Conservation (phyloP, 30 jellyfish, hydroid and myxozoan genomes). For the Cassiopea xamachana region DNA sequence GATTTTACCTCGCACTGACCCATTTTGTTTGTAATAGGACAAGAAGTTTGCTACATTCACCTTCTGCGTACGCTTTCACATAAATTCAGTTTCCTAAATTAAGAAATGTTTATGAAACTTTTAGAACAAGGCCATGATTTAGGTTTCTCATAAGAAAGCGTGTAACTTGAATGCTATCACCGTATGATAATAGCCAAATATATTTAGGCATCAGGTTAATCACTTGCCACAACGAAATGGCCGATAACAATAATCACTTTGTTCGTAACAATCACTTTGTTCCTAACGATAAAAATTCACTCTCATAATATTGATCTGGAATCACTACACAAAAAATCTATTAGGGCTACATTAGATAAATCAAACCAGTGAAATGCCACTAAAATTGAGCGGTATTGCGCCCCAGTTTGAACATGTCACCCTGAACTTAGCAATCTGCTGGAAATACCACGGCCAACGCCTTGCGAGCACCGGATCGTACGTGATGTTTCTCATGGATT, state of each 20-base stretch:
- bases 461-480: not conserved
- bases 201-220: not conserved
- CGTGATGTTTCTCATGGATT: not conserved
- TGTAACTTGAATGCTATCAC: no score
- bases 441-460: not conserved
- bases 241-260: not conserved
- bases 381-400: not conserved
- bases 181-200: not conserved
- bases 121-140: no score
- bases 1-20: no score
- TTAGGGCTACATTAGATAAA: not conserved
- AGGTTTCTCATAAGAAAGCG: no score
- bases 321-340: not conserved
- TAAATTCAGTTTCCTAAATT: no score
- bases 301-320: not conserved
- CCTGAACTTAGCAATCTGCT: no score
- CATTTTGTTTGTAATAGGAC: no score
- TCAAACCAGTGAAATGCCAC: not conserved
- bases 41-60: no score
- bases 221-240: not conserved
- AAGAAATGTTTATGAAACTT: no score
- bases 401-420: no score
- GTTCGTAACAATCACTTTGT: no score
- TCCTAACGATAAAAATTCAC: not conserved
- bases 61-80: no score